These are phyloP conservation scores for Nipponacmea schrenckii DNA, from an alignment of 2,888 invertebrate species.

Conservation along the genomic window DNA sequence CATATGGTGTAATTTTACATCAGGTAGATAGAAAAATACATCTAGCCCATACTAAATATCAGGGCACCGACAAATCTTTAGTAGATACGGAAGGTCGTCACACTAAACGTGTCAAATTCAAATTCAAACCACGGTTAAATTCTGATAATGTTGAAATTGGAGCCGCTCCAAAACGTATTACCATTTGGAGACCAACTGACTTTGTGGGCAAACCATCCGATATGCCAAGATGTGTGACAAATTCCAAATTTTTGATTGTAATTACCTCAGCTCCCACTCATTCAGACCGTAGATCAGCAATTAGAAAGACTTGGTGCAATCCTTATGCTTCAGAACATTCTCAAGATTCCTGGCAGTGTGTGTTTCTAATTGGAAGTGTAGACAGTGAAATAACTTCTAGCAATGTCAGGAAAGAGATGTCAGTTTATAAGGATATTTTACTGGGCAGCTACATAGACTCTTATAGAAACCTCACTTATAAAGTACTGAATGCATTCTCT, in stretches of 20 bases:
- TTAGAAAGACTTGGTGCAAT: slow-evolving; percentile 55
- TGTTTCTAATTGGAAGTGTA: slow-evolving; percentile 54
- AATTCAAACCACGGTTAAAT: neutral
- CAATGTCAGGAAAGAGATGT: slow-evolving; percentile 38
- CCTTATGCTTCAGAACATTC: slow-evolving; percentile 33
- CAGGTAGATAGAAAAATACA: slow-evolving; percentile 42
- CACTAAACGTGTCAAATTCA: slow-evolving; percentile 7
- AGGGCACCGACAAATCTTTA: neutral
- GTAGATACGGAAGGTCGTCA: neutral
- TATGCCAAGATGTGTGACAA: slow-evolving; percentile 35
- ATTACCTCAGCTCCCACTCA: slow-evolving; percentile 52
- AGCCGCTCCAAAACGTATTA: neutral
- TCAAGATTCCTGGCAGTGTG: slow-evolving; percentile 48
- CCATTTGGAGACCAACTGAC: slow-evolving; percentile 42
- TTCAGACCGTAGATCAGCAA: slow-evolving; percentile 43
- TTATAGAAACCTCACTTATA: slow-evolving; percentile 60
- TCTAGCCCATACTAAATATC: slow-evolving; percentile 14
- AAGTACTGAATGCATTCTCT: slow-evolving; percentile 59
- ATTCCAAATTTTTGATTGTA: slow-evolving; percentile 43
- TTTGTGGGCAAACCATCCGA: slow-evolving; percentile 22
- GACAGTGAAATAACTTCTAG: slow-evolving; percentile 18
- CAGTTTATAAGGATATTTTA: slow-evolving; percentile 50
- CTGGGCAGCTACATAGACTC: slow-evolving; percentile 60
- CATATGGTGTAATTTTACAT: slow-evolving; percentile 47
- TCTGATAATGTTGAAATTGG: neutral